Percentiles rank a stretch among this genome's conserved stretches.
Conservation (phyloP, 35 echinoderm and acorn worm species). For the Apostichopus japonicus region DNA sequence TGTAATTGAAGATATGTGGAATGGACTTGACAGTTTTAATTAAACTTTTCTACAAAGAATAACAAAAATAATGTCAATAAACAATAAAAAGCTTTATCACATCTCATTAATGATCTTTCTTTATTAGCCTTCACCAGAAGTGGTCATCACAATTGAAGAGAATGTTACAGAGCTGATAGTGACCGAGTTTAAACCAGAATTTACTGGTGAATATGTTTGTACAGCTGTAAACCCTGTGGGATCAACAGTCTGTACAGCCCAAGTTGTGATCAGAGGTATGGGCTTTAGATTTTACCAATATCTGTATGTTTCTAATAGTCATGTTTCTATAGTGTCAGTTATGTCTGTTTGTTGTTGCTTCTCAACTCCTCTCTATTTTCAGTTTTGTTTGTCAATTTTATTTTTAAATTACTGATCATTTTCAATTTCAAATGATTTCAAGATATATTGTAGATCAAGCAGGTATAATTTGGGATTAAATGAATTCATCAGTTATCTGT, state of each 20-base stretch:
- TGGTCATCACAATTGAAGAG: conserved; percentile 86
- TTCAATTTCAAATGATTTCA: too few relatives aligned
- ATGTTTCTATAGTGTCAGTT: background rate
- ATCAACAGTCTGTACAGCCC: conserved; percentile 69
- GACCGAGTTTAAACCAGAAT: conserved; percentile 69
- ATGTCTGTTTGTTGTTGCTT: too few relatives aligned
- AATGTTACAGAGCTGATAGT: conserved; percentile 66
- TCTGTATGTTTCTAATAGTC: background rate
- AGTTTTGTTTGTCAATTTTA: too few relatives aligned
- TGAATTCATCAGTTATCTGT: too few relatives aligned
- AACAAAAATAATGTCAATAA: background rate
- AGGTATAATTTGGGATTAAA: too few relatives aligned
- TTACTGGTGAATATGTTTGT: conserved; percentile 78
- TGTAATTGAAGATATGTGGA: too few relatives aligned
- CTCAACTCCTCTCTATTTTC: too few relatives aligned
- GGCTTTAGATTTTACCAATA: background rate
- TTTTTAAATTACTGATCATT: too few relatives aligned
- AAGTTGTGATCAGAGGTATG: conserved; percentile 83
- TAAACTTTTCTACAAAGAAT: too few relatives aligned
- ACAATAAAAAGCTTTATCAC: background rate
- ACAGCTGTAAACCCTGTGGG: conserved; percentile 87
- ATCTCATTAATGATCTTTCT: background rate
- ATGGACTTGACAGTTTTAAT: too few relatives aligned
- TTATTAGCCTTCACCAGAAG: conserved; percentile 79
- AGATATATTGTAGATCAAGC: too few relatives aligned